Evolutionary conservation across 2,797 vertebrate genomes (phyloP), one percentile per base, ranked within the genome.

Genomic region (Sternarchorhynchus goeldii): DNA sequence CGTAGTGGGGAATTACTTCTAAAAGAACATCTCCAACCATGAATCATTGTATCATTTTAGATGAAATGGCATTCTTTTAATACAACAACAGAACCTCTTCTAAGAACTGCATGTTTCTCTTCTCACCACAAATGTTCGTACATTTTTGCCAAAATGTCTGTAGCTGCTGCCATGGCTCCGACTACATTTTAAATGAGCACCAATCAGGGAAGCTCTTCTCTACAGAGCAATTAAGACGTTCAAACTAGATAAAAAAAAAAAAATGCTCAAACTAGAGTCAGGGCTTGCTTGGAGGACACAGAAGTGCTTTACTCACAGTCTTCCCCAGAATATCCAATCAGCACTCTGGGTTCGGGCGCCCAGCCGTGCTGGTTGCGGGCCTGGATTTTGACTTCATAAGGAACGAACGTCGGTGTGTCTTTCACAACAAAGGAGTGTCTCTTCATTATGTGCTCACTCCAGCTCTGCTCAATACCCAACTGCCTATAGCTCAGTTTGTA

Each of bases 371-470:
- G 90, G 81, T 99, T 99, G 36, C 92, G 85, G 1, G 95, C 95
- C 86, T 97, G 97, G 58, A 99, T 92, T 85, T 94, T 95, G 84
- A 99, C 91, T 83, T 99, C 96, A 0, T 97, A 99, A 0, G 95
- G 96, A 29, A 95, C 91, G 0, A 96, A 99, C 1, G 96, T 95
- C 2, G 95, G 93, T 0, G 96, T 95, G 53, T 96, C 94, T 81
- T 88, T 90, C 77, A 98, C 91, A 0, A 91, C 81, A 81, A 96
- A 92, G 0, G 90, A 92, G 75, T 96, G 93, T 32, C 95, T 94
- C 68, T 90, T 94, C 63, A 97, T 92, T 17, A 84, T 86, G 71
- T 95, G 92, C 39, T 96, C 95, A 1, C 87, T 94, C 96, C 97
- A 99, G 17, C 85, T 87, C 0, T 85, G 89, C 0, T 93, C 92